Evolutionary conservation across 2,888 invertebrate genomes (phyloP).

Genomic region (Caradrina clavipalpis): DNA sequence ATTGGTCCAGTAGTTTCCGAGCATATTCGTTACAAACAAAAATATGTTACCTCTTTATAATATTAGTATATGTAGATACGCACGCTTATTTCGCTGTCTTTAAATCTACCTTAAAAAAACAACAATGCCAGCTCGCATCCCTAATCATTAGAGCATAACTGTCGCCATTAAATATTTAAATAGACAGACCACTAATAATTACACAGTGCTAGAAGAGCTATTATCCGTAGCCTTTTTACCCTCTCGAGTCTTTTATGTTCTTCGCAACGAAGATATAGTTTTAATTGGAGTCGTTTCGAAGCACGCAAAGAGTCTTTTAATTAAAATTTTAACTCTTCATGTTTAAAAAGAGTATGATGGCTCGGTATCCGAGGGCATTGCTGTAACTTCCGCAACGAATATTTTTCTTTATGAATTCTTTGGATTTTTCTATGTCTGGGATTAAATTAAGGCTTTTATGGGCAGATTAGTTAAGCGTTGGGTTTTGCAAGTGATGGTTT

Average conservation of each 20-base stretch:
- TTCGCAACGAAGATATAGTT: slow-evolving; percentile 85
- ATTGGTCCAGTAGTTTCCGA: no score
- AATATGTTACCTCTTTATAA: no score
- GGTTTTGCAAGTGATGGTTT: background rate
- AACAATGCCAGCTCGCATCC: background rate
- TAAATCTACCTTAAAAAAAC: background rate
- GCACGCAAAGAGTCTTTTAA: slow-evolving; percentile 85
- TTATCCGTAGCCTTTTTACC: slow-evolving; percentile 81
- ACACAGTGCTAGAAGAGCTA: slow-evolving; percentile 77
- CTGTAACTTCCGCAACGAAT: slow-evolving; percentile 69
- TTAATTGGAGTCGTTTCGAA: slow-evolving; percentile 87
- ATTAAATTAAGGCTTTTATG: slow-evolving; percentile 17
- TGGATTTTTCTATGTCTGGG: slow-evolving; percentile 33
- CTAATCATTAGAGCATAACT: slow-evolving; percentile 22
- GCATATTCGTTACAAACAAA: no score
- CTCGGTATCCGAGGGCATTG: slow-evolving; percentile 69
- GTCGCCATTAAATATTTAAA: slow-evolving; percentile 71
- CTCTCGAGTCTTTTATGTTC: slow-evolving; percentile 83
- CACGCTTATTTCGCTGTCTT: background rate
- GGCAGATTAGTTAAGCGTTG: slow-evolving; percentile 18
- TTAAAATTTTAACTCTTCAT: slow-evolving; percentile 86
- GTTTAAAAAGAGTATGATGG: slow-evolving; percentile 79
- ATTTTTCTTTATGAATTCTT: slow-evolving; percentile 56
- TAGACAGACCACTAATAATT: slow-evolving; percentile 79
- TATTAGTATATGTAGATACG: background rate